Conservation (phyloP, 2,888 invertebrate species). For the Agrypnus murinus region DNA sequence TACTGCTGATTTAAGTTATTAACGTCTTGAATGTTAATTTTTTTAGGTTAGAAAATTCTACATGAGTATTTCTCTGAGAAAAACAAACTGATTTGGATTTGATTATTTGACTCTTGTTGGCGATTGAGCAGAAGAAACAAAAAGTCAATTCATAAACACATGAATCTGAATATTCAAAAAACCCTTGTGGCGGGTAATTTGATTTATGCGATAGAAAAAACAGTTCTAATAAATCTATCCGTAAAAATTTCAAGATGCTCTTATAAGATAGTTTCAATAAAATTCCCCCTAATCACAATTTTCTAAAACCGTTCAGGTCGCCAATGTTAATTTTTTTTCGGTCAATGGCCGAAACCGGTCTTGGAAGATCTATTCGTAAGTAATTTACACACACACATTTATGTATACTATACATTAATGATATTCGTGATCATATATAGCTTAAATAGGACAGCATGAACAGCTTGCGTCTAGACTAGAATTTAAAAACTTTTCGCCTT, state of each 20-base stretch:
- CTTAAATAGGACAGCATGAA: slow-evolving; percentile 10
- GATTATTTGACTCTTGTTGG: no score
- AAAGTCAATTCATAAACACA: no score
- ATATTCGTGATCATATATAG: slow-evolving; percentile 15
- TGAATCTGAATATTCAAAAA: no score
- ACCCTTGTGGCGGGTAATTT: no score
- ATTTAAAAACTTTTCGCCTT: background rate
- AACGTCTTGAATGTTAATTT: background rate
- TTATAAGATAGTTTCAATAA: slow-evolving; percentile 6
- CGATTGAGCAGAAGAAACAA: no score
- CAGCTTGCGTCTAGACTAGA: slow-evolving; percentile 1
- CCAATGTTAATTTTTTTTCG: slow-evolving; percentile 20
- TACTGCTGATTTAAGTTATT: slow-evolving; percentile 1
- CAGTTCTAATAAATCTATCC: no score
- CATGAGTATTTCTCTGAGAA: no score
- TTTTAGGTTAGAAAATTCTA: no score
- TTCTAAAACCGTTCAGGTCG: slow-evolving; percentile 22
- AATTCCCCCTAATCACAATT: slow-evolving; percentile 6
- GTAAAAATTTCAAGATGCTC: background rate
- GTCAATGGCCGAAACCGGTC: slow-evolving; percentile 32
- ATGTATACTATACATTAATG: background rate
- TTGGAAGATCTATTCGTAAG: slow-evolving; percentile 1
- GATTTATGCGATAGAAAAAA: no score
- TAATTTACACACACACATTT: no score
- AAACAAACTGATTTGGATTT: no score